Percentiles rank a stretch among this genome's conserved stretches.
These are phyloP conservation scores for Chunga burmeisteri DNA, from an alignment of 2,113 vertebrate species.

Conservation along the genomic window DNA sequence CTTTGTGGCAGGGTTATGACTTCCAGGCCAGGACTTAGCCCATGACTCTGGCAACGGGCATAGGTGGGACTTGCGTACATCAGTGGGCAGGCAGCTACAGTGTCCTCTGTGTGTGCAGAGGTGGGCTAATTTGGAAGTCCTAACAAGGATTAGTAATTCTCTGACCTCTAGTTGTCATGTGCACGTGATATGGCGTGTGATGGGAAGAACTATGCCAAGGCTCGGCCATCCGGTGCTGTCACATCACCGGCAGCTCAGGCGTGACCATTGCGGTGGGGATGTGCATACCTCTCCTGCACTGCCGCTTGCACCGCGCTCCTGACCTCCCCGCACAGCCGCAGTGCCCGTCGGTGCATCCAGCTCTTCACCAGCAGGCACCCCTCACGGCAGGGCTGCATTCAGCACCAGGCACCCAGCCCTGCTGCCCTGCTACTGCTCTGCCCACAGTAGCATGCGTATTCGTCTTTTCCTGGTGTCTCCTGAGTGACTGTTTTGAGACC, in stretches of 20 bases:
- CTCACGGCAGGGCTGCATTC: background rate
- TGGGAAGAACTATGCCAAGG: background rate
- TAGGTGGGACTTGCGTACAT: background rate
- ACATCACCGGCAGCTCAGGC: background rate
- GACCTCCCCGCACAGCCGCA: background rate
- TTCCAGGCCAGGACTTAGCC: background rate
- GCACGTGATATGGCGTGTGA: fast-evolving
- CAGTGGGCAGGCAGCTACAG: background rate
- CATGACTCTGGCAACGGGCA: background rate
- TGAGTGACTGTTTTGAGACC: background rate
- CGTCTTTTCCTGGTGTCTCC: background rate
- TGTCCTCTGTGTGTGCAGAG: background rate
- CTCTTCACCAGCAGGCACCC: background rate
- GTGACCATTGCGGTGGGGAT: fast-evolving
- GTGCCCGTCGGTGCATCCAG: background rate
- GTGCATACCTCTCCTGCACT: fast-evolving
- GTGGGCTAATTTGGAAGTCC: background rate
- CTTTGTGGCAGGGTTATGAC: background rate
- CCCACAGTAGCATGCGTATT: fast-evolving
- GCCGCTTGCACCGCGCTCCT: fast-evolving
- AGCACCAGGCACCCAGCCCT: background rate
- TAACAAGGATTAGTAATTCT: background rate
- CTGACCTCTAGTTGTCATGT: background rate
- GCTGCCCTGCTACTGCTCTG: background rate
- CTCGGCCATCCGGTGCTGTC: fast-evolving